Base-by-base conservation (phyloP, 2,113 vertebrate genomes). In the Aleadryas rufinucha region DNA sequence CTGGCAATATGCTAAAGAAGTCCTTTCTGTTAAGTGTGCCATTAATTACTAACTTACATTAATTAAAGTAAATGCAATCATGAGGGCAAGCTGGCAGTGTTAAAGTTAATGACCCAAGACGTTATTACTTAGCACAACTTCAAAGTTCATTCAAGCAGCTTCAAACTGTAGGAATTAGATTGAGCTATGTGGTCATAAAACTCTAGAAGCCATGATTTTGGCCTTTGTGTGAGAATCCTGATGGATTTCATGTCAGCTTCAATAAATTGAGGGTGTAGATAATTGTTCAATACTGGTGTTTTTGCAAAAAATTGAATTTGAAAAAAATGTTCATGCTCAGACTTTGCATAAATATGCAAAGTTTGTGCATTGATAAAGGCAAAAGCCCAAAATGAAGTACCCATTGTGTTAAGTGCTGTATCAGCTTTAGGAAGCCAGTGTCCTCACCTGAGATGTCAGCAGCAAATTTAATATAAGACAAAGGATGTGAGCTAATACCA, bases 31-130 rank as follows among this genome's bases (percentile, higher is more conserved):
- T 50, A 91, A 90, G 45, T 49, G 13, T 75, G 68, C 28, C 20
- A 45, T 88, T 96, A 94, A 90, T 94, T 95, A 69, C 75, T 69
- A 50, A 37, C 20, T 83, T 93, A 60, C 9, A 27, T 84, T 95
- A 95, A 76, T 91, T 91, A 85, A 91, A 87, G 85, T 87, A 94
- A 94, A 82, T 85, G 66, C 63, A 75, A 45, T 89, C 47, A 64
- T 27, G n/a, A 83, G 75, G 54, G 35, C 49, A 61, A 69, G 63
- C 50, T 92, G 79, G 42, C 53, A 72, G 45, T 83, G 47, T 65
- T 88, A 9, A 90, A 89, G 59, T 61, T 84, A 76, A 92, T 86
- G 92, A 94, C 49, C 53, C 45, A 57, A 88, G 66, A n/a, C 22
- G 24, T 86, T 71, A 52, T 82, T 91, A 28, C 47, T 87, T 85